Conservation (phyloP, 2,113 vertebrate genomes). For the Heterocephalus glaber region DNA sequence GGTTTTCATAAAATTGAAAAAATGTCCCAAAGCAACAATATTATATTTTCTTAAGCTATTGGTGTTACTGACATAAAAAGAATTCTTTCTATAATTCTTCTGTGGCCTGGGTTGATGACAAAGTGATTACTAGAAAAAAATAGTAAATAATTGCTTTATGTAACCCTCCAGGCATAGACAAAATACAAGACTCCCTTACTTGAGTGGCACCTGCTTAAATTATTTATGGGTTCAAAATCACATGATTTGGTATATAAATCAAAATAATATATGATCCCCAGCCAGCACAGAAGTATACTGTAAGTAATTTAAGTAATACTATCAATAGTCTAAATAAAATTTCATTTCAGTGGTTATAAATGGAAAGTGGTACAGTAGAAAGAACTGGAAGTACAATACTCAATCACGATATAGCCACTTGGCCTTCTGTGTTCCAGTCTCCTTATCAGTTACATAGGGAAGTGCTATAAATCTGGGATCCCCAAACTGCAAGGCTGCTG, state of each 20-base stretch:
- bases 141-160: constrained; percentile 5
- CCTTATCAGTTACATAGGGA: neutral
- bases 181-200: neutral
- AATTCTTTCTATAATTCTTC: constrained; percentile 61
- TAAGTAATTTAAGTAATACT: neutral
- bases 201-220: constrained; percentile 25
- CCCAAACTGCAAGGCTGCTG: neutral
- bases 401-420: rapidly evolving
- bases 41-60: constrained; percentile 66
- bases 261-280: neutral
- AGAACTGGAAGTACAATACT: neutral
- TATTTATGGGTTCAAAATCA: constrained; percentile 37
- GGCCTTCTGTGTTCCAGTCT: neutral
- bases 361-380: neutral
- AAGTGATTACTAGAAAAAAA: constrained; percentile 48
- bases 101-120: constrained; percentile 39
- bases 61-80: constrained; percentile 50
- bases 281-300: neutral
- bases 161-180: neutral
- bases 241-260: neutral
- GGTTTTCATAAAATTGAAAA: constrained; percentile 65
- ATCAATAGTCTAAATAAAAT: neutral
- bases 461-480: neutral
- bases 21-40: constrained; percentile 53
- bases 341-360: neutral